Evolutionary conservation across 2,888 invertebrate genomes (phyloP).

Genomic region (Brachypterus glaber): DNA sequence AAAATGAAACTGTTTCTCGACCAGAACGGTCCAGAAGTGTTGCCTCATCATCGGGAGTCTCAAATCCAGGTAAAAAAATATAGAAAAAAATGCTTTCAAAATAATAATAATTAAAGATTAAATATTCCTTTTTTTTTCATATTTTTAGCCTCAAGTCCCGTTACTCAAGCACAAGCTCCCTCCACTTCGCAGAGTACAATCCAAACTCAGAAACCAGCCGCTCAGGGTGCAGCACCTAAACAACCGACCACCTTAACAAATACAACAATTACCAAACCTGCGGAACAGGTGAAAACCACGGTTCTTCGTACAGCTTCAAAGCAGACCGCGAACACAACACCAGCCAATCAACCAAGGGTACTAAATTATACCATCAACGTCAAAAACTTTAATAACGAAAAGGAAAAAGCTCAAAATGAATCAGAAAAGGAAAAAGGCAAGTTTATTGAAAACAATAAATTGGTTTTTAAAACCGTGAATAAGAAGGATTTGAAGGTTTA

Average conservation of each 20-base stretch:
- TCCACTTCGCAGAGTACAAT: not conserved
- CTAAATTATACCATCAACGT: conserved; percentile 23
- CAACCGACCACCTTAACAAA: conserved; percentile 3
- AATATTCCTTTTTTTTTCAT: no score
- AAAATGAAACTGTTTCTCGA: conserved; percentile 35
- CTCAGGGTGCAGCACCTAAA: conserved; percentile 3
- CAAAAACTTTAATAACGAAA: conserved; percentile 17
- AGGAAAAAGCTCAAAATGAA: conserved; percentile 9
- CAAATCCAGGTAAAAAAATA: conserved; percentile 24
- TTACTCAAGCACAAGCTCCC: no score
- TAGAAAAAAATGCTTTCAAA: conserved; percentile 25
- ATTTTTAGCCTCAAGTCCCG: no score
- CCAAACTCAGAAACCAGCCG: not conserved
- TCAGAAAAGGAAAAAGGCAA: conserved; percentile 6
- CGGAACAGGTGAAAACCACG: conserved; percentile 4
- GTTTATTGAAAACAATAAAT: no score
- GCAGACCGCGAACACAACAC: not conserved
- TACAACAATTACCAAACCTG: not conserved
- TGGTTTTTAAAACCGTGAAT: no score
- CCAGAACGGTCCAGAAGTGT: conserved; percentile 1
- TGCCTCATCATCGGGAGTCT: not conserved
- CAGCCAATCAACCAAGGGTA: conserved; percentile 17
- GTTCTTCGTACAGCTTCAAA: not conserved
- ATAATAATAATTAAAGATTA: no score
- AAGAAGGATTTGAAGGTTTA: no score